Conservation (phyloP, 1,140 invertebrate species). For the Hyles euphorbiae region DNA sequence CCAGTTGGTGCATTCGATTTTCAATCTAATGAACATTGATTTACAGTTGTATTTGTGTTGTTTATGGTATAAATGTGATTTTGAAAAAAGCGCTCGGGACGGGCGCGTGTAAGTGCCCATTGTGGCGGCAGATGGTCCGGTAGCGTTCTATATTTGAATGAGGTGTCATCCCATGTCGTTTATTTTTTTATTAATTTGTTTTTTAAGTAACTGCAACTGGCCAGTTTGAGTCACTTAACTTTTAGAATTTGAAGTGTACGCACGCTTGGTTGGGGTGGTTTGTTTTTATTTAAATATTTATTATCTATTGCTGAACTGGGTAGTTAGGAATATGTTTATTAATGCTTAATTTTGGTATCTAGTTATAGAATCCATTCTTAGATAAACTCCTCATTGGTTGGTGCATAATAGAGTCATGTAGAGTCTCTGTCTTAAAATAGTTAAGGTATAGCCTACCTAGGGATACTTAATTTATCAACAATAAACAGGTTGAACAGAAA, state of each 20-base stretch:
- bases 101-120: constrained; percentile 66
- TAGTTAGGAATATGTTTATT: too few relatives aligned
- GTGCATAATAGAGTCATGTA: too few relatives aligned
- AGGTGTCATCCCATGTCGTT: constrained; percentile 5
- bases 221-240: constrained; percentile 1
- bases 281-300: too few relatives aligned
- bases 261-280: too few relatives aligned
- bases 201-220: constrained; percentile 1
- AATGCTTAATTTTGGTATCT: too few relatives aligned
- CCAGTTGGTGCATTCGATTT: neutral
- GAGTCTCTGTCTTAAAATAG: too few relatives aligned
- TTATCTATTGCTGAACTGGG: too few relatives aligned
- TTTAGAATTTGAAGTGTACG: neutral
- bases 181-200: constrained; percentile 2
- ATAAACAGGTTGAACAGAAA: too few relatives aligned
- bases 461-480: too few relatives aligned
- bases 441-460: too few relatives aligned
- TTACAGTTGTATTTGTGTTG: constrained; percentile 4
- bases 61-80: constrained; percentile 34
- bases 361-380: too few relatives aligned
- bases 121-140: constrained; percentile 68
- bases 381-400: too few relatives aligned
- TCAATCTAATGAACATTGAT: constrained; percentile 2
- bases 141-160: constrained; percentile 33
- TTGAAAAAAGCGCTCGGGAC: constrained; percentile 50